Base-by-base conservation (phyloP, 2,888 invertebrate genomes). In the Clitarchus hookeri region DNA sequence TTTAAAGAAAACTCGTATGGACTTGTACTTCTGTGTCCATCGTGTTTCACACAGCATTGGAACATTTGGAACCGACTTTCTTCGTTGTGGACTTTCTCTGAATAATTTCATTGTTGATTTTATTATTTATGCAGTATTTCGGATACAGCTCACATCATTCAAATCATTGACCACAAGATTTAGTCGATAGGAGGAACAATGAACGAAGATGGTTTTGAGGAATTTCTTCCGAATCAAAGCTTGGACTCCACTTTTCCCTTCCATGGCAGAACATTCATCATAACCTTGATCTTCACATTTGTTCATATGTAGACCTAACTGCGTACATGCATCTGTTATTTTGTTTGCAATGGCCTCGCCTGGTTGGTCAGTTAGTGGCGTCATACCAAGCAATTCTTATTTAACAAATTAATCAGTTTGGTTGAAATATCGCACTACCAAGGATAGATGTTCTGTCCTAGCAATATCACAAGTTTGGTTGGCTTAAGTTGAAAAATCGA, bases 401-500 rank as follows among this genome's bases (percentile, higher is more conserved):
- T 48, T n/a, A n/a, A 86, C 80, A 44, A 44, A 44, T 44, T 19
- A n/a, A 77, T 65, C 26, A 85, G 27, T 44, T 26, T 53, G 26
- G 12, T 86, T 77, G 25, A 84, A 54, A 79, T 27, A 85, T 44
- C 85, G 48, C 12, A 86, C 48, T 78, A 89, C 89, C 86, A 90
- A 89, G 80, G 90, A 89, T 84, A 90, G 88, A 88, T 89, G 90
- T 88, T 90, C 88, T 87, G 87, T 88, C 44, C 90, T 89, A 87
- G 89, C 87, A 78, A 89, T 88, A 86, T 89, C 89, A 84, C 88
- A 88, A 86, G 89, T 89, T 88, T 89, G 89, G 88, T 90, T 89
- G 84, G 89, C 89, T 87, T 89, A 87, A 83, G 89, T 86, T 84
- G 88, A 88, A 87, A 87, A 89, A 79, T 87, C 87, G 80, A 83